Conservation (phyloP, 2,113 vertebrate species). For the Centropus bengalensis region DNA sequence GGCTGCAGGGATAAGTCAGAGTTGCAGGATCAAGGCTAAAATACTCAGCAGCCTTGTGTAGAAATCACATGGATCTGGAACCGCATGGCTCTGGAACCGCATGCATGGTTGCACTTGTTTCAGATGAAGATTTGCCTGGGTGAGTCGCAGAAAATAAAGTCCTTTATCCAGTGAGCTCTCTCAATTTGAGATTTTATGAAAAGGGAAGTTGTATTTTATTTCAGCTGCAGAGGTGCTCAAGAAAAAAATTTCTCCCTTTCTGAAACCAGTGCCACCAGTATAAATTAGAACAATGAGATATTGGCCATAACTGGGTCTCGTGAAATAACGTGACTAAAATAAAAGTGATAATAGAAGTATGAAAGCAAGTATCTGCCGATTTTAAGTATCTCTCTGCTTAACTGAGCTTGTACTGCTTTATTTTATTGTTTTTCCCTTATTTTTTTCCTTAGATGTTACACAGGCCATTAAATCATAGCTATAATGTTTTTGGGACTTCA, state of each 20-base stretch:
- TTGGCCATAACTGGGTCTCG: neutral
- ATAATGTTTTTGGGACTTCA: neutral
- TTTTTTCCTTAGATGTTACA: neutral
- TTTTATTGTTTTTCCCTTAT: neutral
- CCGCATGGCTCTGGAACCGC: accelerated
- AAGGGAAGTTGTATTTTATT: neutral
- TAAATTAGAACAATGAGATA: neutral
- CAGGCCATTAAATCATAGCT: neutral
- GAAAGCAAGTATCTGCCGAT: neutral
- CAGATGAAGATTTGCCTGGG: neutral
- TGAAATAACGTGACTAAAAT: neutral
- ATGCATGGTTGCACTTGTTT: neutral
- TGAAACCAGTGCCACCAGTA: neutral
- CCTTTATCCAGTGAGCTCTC: neutral
- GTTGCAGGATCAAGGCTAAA: neutral
- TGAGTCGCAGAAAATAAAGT: neutral
- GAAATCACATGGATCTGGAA: neutral
- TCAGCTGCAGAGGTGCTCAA: neutral
- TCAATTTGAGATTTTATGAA: neutral
- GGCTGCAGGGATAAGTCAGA: neutral
- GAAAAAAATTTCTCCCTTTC: neutral
- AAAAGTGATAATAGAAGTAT: neutral
- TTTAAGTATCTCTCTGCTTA: neutral
- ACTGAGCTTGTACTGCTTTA: neutral
- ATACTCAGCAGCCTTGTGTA: neutral